Evolutionary conservation across 2,113 vertebrate species (phyloP), one percentile per base, ranked within the genome.

Genomic region (Henicopernis longicauda): DNA sequence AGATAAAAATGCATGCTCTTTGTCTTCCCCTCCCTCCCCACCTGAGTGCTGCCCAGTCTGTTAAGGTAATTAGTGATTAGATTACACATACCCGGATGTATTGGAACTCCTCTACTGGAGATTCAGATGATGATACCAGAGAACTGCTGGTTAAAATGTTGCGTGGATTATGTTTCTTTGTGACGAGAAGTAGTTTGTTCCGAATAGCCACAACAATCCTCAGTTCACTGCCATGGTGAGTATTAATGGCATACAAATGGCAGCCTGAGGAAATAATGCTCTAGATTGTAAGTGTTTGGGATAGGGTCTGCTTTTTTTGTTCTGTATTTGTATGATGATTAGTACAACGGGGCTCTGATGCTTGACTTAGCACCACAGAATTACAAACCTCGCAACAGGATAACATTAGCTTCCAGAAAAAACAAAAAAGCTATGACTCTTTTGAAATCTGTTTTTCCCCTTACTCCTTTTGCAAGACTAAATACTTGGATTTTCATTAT

Each of bases 111-210:
- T 99, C 99, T 52, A 99, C 98, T 6, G 99, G 99, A 4, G 99
- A 99, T 86, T 99, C 99, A 0, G 97, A 89, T 36, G 95, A 97
- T 0, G 96, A 96, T 0, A 95, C 95, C 34, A 97, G 45, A 26
- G 97, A 90, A 62, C 95, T 32, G 36, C 98, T 89, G 42, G 96
- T 90, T 52, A 96, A 97, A 82, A 96, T 96, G n/a, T 97, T 97
- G 1, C 90, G 86, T 8, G 98, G 98, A 38, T 95, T 98, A 52
- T 98, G 98, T 95, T 99, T 99, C 97, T 99, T 98, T 83, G 99
- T 99, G 98, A 99, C 98, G 67, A 99, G 99, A 82, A 99, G 99
- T 34, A 99, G 99, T 96, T 99, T 99, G 97, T 99, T 99, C 93
- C 99, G 98, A 97, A 99, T 99, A 84, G 99, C 99, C 26, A 98